Base-by-base conservation (phyloP, 2,113 vertebrate genomes). In the Leiothrix lutea region DNA sequence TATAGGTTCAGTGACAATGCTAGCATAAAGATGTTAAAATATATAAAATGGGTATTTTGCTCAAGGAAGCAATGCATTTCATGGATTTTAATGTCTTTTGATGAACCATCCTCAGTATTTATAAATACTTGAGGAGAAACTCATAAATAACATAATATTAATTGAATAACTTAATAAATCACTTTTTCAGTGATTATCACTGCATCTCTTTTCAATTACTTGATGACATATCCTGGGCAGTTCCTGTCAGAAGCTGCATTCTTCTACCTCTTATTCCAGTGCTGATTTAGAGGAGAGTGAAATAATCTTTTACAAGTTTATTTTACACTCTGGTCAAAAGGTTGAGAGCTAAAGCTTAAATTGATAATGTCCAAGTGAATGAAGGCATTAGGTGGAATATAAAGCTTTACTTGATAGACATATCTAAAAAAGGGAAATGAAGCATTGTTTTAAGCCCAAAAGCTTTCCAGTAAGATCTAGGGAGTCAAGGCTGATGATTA, bases 341-440 rank as follows among this genome's bases (percentile, higher is more conserved):
- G 75, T 95, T 92, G 82, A 88, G 80, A 90, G 64, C 58, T 88
- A 67, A 86, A 88, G 50, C 72, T 88, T 80, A 78, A 92, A 84
- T 24, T 66, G 44, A 38, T 90, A 83, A 86, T 62, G 54, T 86
- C 47, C 60, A 83, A 88, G 60, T 80, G 85, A 94, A 66, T 51
- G 78, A 87, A 93, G 54, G 74, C 70, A 44, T 92, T 69, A 70
- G 50, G 38, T 74, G 33, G 60, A 86, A 83, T 92, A 73, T 33
- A 88, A 88, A 88, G 36, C 45, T 90, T 72, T 86, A 29, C 28
- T 80, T 60, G 60, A 77, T 12, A 38, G 90, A 57, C 47, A 3
- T 80, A 50, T 33, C 35, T 80, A 10, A 75, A 67, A 72, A 58
- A 7, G 23, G 29, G 35, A 31, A 67, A 56, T 50, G 6, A 90